Conservation (phyloP, 2,113 vertebrate species). For the Merops nubicus region DNA sequence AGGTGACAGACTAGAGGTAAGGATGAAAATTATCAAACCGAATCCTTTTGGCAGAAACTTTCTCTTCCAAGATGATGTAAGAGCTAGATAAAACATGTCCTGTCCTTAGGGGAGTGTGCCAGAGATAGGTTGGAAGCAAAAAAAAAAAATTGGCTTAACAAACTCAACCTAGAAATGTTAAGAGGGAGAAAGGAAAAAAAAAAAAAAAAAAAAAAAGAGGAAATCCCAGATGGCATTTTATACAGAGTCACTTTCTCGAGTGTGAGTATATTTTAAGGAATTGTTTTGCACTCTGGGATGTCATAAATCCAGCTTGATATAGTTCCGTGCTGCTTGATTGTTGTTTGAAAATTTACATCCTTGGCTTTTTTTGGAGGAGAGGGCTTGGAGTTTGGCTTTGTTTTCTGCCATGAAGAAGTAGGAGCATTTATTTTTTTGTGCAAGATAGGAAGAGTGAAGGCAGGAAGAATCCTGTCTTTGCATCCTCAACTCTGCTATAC, state of each 20-base stretch:
- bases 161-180: constrained; percentile 6
- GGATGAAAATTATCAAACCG: background rate
- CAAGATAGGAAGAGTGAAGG: background rate
- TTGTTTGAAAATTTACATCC: background rate
- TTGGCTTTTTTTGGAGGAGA: fast-evolving
- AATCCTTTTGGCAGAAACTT: background rate
- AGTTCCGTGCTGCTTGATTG: background rate
- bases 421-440: background rate
- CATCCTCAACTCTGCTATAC: fast-evolving
- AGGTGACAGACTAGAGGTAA: background rate
- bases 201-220: constrained; percentile 60
- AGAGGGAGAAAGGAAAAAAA: background rate
- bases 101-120: background rate
- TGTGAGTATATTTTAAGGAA: constrained; percentile 45
- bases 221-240: constrained; percentile 49
- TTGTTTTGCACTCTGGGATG: constrained; percentile 26
- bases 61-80: background rate
- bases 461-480: background rate
- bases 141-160: constrained; percentile 23
- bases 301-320: background rate
- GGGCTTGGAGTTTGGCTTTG: background rate
- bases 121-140: background rate
- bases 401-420: background rate
- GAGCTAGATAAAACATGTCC: background rate
- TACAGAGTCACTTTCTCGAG: constrained; percentile 24